These are phyloP conservation scores for Aporophyla lueneburgensis DNA, from an alignment of 2,888 invertebrate species.

Conservation along the genomic window DNA sequence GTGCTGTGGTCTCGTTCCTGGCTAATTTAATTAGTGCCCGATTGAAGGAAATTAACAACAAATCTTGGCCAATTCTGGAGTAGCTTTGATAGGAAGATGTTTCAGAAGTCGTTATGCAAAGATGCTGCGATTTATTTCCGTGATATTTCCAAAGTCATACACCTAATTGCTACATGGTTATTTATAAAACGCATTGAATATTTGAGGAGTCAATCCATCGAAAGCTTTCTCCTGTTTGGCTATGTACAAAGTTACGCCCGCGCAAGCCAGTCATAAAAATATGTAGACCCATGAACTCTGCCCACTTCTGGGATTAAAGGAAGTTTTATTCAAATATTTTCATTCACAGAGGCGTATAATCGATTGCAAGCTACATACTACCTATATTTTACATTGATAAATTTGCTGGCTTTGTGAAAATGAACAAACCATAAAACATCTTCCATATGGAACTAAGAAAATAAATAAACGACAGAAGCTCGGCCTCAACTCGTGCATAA, in stretches of 20 bases:
- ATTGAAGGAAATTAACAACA: not conserved
- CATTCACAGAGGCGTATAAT: not conserved
- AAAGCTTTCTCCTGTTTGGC: conserved; percentile 54
- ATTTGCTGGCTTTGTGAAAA: conserved; percentile 13
- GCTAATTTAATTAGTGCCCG: not conserved
- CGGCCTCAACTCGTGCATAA: no score
- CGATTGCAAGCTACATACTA: not conserved
- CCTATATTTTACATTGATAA: conserved; percentile 7
- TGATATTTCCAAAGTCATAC: no score
- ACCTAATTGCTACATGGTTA: not conserved
- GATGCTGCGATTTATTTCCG: not conserved
- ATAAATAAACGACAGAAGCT: no score
- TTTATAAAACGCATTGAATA: conserved; percentile 22
- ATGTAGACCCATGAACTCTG: not conserved
- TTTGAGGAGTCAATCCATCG: conserved; percentile 62
- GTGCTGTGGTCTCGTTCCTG: not conserved
- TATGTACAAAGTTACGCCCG: conserved; percentile 65
- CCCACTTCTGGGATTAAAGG: not conserved
- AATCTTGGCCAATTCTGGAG: not conserved
- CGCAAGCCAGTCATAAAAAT: not conserved
- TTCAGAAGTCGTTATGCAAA: not conserved
- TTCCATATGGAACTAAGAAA: not conserved
- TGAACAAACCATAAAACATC: conserved; percentile 6
- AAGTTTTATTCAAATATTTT: not conserved
- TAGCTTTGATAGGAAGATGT: not conserved